phyloP scores from a whole-genome alignment of 2,113 vertebrate species.

The Datnioides undecimradiatus region DNA sequence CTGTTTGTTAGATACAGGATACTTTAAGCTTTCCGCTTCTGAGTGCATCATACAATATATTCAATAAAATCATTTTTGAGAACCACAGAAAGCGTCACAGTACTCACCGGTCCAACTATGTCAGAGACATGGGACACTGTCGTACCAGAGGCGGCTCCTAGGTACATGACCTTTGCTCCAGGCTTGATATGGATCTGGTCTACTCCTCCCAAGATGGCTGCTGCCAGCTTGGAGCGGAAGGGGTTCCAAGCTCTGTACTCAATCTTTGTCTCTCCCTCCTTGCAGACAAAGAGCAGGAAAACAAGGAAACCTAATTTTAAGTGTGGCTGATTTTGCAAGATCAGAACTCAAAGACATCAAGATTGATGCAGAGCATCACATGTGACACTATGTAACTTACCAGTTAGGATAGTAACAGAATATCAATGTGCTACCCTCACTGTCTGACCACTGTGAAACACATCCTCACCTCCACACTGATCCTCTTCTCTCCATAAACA shows the following conservation, averaged over 20 bases:
- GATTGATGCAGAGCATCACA: background rate
- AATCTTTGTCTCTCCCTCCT: constrained; percentile 92
- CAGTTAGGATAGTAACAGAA: background rate
- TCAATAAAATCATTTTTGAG: background rate
- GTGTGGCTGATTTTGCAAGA: background rate
- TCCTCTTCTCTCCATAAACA: constrained; percentile 94
- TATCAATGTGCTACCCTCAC: background rate
- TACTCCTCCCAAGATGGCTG: constrained; percentile 92
- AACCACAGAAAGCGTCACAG: fast-evolving
- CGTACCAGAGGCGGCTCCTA: constrained; percentile 93
- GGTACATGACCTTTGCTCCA: constrained; percentile 90
- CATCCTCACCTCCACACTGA: constrained; percentile 87
- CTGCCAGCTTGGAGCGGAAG: constrained; percentile 93
- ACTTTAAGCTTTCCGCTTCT: no score
- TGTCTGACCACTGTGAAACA: background rate
- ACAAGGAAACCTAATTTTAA: background rate
- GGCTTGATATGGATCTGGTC: constrained; percentile 96
- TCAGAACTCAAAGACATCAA: background rate
- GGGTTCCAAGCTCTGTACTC: constrained; percentile 97
- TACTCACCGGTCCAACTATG: constrained; percentile 92
- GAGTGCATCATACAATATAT: no score
- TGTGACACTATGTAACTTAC: background rate
- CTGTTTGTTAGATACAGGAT: no score
- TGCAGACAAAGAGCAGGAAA: background rate
- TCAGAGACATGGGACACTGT: constrained; percentile 96